Evolutionary conservation across 2,113 vertebrate species (phyloP), one percentile per base, ranked within the genome.

Genomic region (Platichthys flesus): DNA sequence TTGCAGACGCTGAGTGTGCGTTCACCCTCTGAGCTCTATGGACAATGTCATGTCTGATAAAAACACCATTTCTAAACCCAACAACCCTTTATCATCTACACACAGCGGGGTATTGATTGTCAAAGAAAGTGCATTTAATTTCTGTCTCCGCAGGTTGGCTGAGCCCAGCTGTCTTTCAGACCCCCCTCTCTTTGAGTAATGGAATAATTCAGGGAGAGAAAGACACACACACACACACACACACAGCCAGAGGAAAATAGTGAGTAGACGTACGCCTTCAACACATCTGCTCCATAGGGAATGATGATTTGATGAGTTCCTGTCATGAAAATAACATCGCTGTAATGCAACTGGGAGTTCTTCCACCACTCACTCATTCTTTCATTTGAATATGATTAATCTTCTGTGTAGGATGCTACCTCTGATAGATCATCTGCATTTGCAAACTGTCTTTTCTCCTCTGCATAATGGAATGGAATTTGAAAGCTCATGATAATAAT

Each of bases 91-190:
- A 80, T 87, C 67, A 79, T 85, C 49, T 28, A 66, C 63, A 51
- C 85, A 78, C 90, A 77, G 85, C 15, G 49, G 80, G 85, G 73
- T 78, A 88, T 86, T 86, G 87, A 90, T 89, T 79, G 67, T 54
- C 67, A 52, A 59, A 82, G 64, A 89, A 89, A 90, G 72, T 78
- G 66, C 71, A 79, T 92, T 91, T 82, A 79, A 90, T 90, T 90
- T 90, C 58, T 74, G 74, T 81, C 83, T 45, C 90, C 85, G 86
- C 82, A 78, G 74, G 77, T 73, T 45, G 23, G 42, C 73, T 16
- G 28, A 59, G 74, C 66, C 75, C 83, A 74, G 68, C 74, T 88
- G 82, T 89, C 81, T 84, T 76, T 80, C 69, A 79, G 58, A 60
- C n/a, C 13, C 51, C 51, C 51, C 51, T 54, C 68, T 52, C n/a